These are phyloP conservation scores for Nycteola revayana DNA, from an alignment of 2,888 invertebrate species.

Conservation along the genomic window DNA sequence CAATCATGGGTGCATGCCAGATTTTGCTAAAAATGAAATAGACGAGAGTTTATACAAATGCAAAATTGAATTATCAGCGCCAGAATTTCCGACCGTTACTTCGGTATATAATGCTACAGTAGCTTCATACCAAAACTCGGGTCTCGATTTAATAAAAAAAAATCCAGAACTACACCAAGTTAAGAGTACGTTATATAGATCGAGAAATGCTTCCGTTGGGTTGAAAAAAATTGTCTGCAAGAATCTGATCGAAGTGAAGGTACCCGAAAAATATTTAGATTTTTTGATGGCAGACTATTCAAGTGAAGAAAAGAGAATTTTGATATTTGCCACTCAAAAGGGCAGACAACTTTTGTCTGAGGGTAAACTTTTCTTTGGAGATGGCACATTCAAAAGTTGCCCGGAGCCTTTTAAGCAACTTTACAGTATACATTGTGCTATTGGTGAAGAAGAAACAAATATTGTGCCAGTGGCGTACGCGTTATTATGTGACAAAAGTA, in stretches of 20 bases:
- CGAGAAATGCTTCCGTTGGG: slow-evolving; percentile 1
- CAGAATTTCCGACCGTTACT: slow-evolving; percentile 1
- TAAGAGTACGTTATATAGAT: slow-evolving; percentile 3
- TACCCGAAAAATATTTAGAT: slow-evolving; percentile 3
- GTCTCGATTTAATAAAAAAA: slow-evolving; percentile 3
- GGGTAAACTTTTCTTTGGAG: slow-evolving; percentile 3
- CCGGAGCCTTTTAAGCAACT: slow-evolving; percentile 8
- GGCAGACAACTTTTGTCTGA: slow-evolving; percentile 1
- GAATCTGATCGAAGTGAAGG: slow-evolving; percentile 2
- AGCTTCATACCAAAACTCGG: slow-evolving; percentile 1
- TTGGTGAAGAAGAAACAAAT: slow-evolving; percentile 5
- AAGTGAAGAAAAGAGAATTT: slow-evolving; percentile 1
- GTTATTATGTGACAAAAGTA: slow-evolving; percentile 4
- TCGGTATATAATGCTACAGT: slow-evolving; percentile 1
- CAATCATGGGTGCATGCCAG: slow-evolving; percentile 11
- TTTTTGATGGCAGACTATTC: slow-evolving; percentile 2
- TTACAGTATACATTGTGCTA: slow-evolving; percentile 7
- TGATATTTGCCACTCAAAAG: slow-evolving; percentile 1
- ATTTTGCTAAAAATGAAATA: slow-evolving; percentile 13
- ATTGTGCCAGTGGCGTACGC: slow-evolving; percentile 6
- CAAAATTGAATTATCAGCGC: slow-evolving; percentile 2
- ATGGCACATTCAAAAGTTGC: slow-evolving; percentile 6
- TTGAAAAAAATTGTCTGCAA: slow-evolving; percentile 3
- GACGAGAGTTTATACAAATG: slow-evolving; percentile 4
- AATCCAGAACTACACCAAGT: slow-evolving; percentile 4